A percentile compares a stretch with the other conserved stretches of the same genome.
Conservation (phyloP, 1,140 invertebrate species). For the Drosophila subobscura region DNA sequence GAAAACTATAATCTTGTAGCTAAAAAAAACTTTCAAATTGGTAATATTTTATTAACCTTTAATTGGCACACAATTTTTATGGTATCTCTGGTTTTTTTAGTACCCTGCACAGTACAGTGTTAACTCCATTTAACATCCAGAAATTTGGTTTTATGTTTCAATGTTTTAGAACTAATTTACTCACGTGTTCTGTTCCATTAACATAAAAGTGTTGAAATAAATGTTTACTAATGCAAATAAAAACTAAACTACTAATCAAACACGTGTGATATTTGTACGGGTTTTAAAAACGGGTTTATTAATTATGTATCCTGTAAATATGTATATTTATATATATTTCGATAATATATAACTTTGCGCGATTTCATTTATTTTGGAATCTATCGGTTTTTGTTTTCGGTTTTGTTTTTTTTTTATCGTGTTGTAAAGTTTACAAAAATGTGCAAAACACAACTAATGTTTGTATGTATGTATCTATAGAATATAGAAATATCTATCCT, state of each 20-base stretch:
- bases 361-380: constrained; percentile 44
- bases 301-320: constrained; percentile 66
- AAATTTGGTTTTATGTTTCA: not conserved
- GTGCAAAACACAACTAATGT: constrained; percentile 76
- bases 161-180: constrained; percentile 18
- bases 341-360: constrained; percentile 54
- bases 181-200: constrained; percentile 10
- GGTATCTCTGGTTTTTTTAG: no score
- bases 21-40: no score
- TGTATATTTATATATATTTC: constrained; percentile 43
- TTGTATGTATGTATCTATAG: constrained; percentile 41
- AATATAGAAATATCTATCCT: constrained; percentile 34
- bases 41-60: no score
- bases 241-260: constrained; percentile 1
- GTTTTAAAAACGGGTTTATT: constrained; percentile 79
- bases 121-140: not conserved
- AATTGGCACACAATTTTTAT: no score
- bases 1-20: no score
- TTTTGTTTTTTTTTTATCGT: constrained; percentile 24
- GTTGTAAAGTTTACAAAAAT: constrained; percentile 81
- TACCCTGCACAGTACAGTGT: not conserved
- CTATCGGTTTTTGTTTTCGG: constrained; percentile 14
- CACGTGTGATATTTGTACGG: constrained; percentile 22
- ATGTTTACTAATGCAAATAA: constrained; percentile 18
- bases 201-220: constrained; percentile 29